A percentile compares a stretch with the other conserved stretches of the same genome.
Evolutionary conservation across 2,888 invertebrate genomes (phyloP).

Genomic region (Axea sp.): DNA sequence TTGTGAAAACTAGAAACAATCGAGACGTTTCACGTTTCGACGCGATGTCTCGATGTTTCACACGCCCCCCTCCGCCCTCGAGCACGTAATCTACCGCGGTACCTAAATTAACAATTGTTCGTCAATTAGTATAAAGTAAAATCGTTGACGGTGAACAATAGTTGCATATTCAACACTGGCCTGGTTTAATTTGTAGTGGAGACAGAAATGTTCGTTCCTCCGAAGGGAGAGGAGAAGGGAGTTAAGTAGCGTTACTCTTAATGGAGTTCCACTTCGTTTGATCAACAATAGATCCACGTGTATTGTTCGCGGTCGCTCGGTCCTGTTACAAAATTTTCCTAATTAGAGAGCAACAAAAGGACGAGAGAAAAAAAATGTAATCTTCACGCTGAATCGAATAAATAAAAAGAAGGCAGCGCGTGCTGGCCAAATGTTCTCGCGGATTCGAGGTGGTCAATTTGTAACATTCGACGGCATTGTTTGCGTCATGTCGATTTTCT

Average conservation of each 20-base stretch:
- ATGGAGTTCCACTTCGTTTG: conserved; percentile 43
- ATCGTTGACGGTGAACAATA: conserved; percentile 14
- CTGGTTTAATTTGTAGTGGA: conserved; percentile 34
- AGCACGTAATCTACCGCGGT: too few relatives aligned
- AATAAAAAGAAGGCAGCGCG: conserved; percentile 17
- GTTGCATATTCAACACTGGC: conserved; percentile 28
- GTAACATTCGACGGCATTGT: conserved; percentile 31
- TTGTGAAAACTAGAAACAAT: too few relatives aligned
- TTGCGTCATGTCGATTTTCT: conserved; percentile 36
- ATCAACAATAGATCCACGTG: conserved; percentile 13
- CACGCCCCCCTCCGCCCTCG: too few relatives aligned
- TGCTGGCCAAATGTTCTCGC: conserved; percentile 55
- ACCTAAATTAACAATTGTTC: too few relatives aligned
- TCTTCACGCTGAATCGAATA: conserved; percentile 2
- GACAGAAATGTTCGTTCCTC: conserved; percentile 32
- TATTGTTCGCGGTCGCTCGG: conserved; percentile 7
- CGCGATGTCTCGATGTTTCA: too few relatives aligned
- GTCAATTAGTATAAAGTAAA: conserved; percentile 17
- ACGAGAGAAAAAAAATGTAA: background rate
- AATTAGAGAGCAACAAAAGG: conserved; percentile 16
- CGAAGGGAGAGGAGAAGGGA: conserved; percentile 10
- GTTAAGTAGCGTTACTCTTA: conserved; percentile 29
- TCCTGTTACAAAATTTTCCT: conserved; percentile 9
- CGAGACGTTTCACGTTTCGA: too few relatives aligned
- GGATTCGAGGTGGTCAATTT: conserved; percentile 50